Conservation (phyloP, 1,140 invertebrate species). For the Chrysoperla carnea region DNA sequence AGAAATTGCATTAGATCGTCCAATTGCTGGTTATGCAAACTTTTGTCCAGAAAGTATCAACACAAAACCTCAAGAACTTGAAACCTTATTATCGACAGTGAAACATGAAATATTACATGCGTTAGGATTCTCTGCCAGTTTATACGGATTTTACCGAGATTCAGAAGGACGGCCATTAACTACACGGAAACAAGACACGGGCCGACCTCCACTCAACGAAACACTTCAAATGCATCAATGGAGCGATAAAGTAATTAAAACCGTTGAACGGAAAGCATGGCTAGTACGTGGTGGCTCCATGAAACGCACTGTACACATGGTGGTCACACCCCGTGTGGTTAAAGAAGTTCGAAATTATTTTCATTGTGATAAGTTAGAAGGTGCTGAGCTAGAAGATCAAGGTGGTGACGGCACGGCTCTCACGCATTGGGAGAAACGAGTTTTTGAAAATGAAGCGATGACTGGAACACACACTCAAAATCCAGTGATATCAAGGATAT, state of each 20-base stretch:
- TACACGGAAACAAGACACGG: conserved; percentile 55
- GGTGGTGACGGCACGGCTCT: conserved; percentile 91
- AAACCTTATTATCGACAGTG: conserved; percentile 86
- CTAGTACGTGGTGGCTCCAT: conserved; percentile 61
- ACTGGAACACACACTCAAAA: conserved; percentile 98
- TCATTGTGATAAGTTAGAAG: conserved; percentile 75
- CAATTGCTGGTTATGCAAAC: conserved; percentile 61
- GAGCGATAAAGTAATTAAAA: conserved; percentile 77
- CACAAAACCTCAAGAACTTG: conserved; percentile 80
- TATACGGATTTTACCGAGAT: conserved; percentile 87
- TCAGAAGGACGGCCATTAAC: conserved; percentile 72
- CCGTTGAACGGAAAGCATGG: conserved; percentile 66
- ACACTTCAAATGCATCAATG: conserved; percentile 82
- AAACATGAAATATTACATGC: conserved; percentile 99
- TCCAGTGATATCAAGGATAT: conserved; percentile 91
- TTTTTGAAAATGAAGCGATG: conserved; percentile 99
- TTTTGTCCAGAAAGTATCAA: conserved; percentile 91
- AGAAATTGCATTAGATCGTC: conserved; percentile 81
- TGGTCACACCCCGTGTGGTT: conserved; percentile 82
- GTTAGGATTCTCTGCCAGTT: conserved; percentile 84
- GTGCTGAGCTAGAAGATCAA: conserved; percentile 96
- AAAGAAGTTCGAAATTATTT: conserved; percentile 80
- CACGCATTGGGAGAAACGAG: conserved; percentile 96
- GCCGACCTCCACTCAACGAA: conserved; percentile 76
- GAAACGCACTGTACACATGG: conserved; percentile 61